These are phyloP conservation scores for Arremon aurantiirostris DNA, from an alignment of 2,797 vertebrate genomes.

Conservation along the genomic window DNA sequence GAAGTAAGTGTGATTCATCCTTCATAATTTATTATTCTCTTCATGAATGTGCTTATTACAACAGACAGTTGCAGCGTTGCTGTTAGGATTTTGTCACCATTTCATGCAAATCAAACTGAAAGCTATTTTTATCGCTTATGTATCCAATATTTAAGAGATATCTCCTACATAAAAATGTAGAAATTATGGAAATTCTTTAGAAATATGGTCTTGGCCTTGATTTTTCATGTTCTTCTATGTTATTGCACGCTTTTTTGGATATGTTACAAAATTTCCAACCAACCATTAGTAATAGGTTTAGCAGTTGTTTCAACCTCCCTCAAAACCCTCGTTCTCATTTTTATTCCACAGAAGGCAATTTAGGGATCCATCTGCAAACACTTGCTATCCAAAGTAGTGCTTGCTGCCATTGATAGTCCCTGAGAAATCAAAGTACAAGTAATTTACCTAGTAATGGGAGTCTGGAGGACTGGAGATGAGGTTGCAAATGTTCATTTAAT, in stretches of 20 bases:
- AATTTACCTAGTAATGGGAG: neutral
- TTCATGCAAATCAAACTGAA: neutral
- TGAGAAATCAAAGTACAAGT: neutral
- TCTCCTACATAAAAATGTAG: neutral
- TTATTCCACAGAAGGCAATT: neutral
- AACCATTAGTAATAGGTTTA: conserved; percentile 8
- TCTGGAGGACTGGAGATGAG: neutral
- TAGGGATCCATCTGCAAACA: neutral
- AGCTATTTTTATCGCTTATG: neutral
- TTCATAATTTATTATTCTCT: neutral
- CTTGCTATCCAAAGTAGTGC: neutral
- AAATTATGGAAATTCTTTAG: neutral
- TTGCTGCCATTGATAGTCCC: neutral
- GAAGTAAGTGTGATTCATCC: neutral
- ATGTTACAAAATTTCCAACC: conserved; percentile 9
- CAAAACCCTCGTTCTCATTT: neutral
- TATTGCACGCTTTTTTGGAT: neutral
- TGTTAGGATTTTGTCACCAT: neutral
- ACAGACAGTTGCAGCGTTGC: neutral
- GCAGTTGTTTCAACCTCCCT: conserved; percentile 7
- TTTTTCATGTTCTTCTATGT: neutral
- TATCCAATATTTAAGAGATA: neutral
- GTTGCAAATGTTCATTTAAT: neutral
- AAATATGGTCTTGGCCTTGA: neutral
- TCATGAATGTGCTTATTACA: neutral